Conservation (phyloP, 2,797 vertebrate species). For the Caiman crocodilus region DNA sequence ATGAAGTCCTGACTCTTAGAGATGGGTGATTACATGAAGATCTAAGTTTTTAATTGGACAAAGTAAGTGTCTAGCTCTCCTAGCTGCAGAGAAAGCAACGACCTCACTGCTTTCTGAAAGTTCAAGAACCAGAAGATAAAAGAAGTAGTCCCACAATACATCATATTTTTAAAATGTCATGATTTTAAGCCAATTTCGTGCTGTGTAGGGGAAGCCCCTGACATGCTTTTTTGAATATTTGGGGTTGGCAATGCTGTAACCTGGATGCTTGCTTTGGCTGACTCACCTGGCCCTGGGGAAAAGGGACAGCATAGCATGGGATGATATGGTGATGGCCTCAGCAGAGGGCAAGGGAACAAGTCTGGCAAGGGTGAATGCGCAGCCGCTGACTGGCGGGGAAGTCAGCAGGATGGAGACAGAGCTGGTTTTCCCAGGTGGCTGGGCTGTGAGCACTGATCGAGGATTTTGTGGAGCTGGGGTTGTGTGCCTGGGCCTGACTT, state of each 20-base stretch:
- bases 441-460: neutral
- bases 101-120: accelerated
- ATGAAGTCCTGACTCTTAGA: no score
- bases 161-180: neutral
- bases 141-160: neutral
- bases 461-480: neutral
- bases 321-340: neutral
- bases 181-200: neutral
- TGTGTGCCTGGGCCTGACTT: neutral
- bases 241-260: neutral
- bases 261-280: neutral
- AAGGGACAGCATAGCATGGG: neutral
- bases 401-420: neutral
- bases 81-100: neutral
- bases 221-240: neutral
- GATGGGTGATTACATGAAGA: no score
- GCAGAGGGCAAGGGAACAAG: accelerated
- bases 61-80: neutral
- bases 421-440: neutral
- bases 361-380: neutral
- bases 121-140: neutral
- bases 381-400: neutral
- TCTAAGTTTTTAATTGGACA: neutral
- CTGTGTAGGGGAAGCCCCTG: neutral
- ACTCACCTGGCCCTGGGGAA: neutral